These are phyloP conservation scores for Alosa sapidissima DNA, from an alignment of 2,797 vertebrate species.

Conservation along the genomic window DNA sequence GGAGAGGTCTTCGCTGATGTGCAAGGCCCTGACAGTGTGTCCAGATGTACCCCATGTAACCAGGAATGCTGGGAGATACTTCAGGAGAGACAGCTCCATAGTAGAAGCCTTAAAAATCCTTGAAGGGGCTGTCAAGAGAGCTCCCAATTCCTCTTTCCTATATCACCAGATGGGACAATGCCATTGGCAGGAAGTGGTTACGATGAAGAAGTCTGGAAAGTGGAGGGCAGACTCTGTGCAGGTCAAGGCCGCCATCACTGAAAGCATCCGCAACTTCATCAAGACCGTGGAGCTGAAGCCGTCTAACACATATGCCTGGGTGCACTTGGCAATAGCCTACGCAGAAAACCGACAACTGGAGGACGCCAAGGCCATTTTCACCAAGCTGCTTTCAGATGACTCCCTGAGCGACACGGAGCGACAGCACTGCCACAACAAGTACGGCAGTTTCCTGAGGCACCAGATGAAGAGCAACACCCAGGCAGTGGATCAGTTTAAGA, in stretches of 20 bases:
- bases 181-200: conserved; percentile 36
- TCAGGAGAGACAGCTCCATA: conserved; percentile 41
- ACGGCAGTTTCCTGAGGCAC: conserved; percentile 44
- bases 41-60: conserved; percentile 54
- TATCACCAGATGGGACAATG: background rate
- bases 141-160: conserved; percentile 31
- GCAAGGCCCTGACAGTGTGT: conserved; percentile 53
- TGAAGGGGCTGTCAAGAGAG: conserved; percentile 38
- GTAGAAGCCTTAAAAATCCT: conserved; percentile 54
- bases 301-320: conserved; percentile 31
- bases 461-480: conserved; percentile 25
- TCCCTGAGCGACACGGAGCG: conserved; percentile 36
- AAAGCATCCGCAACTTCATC: conserved; percentile 36
- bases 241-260: conserved; percentile 33
- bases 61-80: conserved; percentile 56
- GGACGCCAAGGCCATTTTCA: conserved; percentile 45
- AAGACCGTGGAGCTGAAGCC: conserved; percentile 48
- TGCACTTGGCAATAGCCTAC: conserved; percentile 44
- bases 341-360: conserved; percentile 29
- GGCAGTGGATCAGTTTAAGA: conserved; percentile 50
- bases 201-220: background rate
- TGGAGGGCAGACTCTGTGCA: background rate
- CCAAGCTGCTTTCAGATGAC: conserved; percentile 29
- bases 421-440: conserved; percentile 45
- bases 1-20: too few relatives aligned